These are phyloP conservation scores for Lordiphosa stackelbergi DNA, from an alignment of 1,140 invertebrate species.

Conservation along the genomic window DNA sequence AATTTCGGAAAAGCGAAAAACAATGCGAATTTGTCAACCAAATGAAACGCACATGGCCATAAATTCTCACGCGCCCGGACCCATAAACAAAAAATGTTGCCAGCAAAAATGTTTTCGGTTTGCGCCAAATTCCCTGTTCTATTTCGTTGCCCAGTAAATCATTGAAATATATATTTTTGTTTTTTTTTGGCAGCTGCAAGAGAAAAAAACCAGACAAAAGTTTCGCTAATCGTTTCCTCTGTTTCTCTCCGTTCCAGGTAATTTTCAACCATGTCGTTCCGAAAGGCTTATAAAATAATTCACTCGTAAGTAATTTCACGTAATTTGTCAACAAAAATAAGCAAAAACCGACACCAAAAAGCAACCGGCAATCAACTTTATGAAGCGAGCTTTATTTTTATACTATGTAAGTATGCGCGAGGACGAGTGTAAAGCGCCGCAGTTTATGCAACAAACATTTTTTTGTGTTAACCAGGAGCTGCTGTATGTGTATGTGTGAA, in stretches of 20 bases:
- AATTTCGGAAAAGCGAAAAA: conserved; percentile 25
- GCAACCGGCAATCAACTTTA: conserved; percentile 45
- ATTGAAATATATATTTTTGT: conserved; percentile 14
- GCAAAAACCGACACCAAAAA: conserved; percentile 12
- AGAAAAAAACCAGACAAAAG: conserved; percentile 14
- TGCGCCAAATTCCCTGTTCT: background rate
- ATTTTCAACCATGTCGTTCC: conserved; percentile 28
- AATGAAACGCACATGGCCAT: conserved; percentile 47
- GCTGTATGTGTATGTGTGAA: conserved; percentile 43
- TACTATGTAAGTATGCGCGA: conserved; percentile 19
- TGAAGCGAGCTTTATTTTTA: conserved; percentile 53
- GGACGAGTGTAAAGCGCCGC: background rate
- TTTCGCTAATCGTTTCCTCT: conserved; percentile 5
- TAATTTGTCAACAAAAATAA: conserved; percentile 41
- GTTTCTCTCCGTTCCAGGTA: conserved; percentile 38
- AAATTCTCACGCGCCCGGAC: conserved; percentile 26
- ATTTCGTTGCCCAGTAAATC: conserved; percentile 18
- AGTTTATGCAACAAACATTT: conserved; percentile 27
- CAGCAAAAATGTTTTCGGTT: conserved; percentile 27
- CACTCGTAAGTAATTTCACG: conserved; percentile 47
- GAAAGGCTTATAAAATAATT: conserved; percentile 36
- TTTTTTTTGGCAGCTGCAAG: background rate
- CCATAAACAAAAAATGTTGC: conserved; percentile 39
- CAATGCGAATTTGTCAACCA: conserved; percentile 53
- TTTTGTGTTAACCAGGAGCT: conserved; percentile 8